Evolutionary conservation across 1,140 invertebrate species (phyloP).

Genomic region (Spodoptera litura): DNA sequence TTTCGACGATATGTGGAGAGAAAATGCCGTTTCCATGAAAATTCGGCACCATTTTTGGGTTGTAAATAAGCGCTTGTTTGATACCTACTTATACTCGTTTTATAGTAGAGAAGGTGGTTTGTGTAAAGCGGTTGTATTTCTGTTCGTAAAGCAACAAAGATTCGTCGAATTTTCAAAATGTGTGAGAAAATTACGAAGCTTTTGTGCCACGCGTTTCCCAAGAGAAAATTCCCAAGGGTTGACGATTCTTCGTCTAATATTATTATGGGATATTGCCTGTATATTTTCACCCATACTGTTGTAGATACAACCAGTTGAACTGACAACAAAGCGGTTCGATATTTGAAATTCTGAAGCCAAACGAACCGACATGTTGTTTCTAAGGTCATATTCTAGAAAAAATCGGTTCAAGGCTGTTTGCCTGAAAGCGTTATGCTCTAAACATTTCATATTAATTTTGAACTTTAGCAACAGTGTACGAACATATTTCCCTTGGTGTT

Average conservation of each 20-base stretch:
- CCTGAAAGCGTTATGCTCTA: not conserved
- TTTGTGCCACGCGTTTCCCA: slow-evolving; percentile 13
- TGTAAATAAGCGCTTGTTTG: not conserved
- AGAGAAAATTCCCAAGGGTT: slow-evolving; percentile 4
- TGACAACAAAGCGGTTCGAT: not conserved
- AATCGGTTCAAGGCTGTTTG: not conserved
- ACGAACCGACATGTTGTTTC: too few species aligned
- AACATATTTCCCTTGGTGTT: slow-evolving; percentile 25
- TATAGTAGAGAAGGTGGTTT: not conserved
- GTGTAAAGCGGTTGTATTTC: not conserved
- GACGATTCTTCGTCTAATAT: not conserved
- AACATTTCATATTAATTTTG: slow-evolving; percentile 3
- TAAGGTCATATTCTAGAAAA: too few species aligned
- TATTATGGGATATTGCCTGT: not conserved
- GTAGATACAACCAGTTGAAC: not conserved
- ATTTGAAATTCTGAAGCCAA: too few species aligned
- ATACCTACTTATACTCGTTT: not conserved
- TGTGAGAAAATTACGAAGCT: slow-evolving; percentile 7
- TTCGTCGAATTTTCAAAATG: slow-evolving; percentile 2
- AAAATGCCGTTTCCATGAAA: not conserved
- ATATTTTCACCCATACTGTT: not conserved
- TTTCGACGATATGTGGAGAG: not conserved
- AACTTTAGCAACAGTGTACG: slow-evolving; percentile 24
- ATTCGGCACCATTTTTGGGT: slow-evolving; percentile 14
- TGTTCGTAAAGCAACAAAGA: not conserved